A percentile compares a stretch with the other conserved stretches of the same genome.
Evolutionary conservation across 2,888 invertebrate species (phyloP).

Genomic region (Yponomeuta evonymella): DNA sequence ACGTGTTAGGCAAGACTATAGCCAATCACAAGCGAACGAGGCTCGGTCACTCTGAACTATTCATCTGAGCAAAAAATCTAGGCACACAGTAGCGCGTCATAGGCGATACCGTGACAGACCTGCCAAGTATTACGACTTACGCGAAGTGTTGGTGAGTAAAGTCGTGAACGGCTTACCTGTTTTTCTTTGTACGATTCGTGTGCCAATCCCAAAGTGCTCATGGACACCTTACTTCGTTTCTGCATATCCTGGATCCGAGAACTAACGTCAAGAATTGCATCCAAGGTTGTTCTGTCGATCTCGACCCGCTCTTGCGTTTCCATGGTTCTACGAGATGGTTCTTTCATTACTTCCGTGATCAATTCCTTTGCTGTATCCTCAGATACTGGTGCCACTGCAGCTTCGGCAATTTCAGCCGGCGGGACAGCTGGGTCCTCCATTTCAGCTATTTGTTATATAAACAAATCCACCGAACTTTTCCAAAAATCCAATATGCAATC

Average conservation of each 20-base stretch:
- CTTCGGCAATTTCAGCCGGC: neutral
- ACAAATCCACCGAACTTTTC: neutral
- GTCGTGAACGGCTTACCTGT: constrained; percentile 57
- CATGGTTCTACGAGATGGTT: constrained; percentile 13
- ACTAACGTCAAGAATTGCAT: constrained; percentile 61
- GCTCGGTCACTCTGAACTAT: too few relatives aligned
- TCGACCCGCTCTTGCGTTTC: constrained; percentile 37
- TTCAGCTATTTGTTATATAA: neutral
- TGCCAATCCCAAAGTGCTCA: constrained; percentile 55
- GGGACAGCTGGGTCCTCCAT: neutral
- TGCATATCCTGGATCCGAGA: constrained; percentile 54
- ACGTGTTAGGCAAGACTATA: too few relatives aligned
- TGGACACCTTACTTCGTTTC: constrained; percentile 56
- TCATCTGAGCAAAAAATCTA: too few relatives aligned
- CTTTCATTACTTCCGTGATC: constrained; percentile 26
- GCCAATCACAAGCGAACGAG: too few relatives aligned
- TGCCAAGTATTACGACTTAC: too few relatives aligned
- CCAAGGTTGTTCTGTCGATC: constrained; percentile 57
- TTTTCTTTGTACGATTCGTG: constrained; percentile 70
- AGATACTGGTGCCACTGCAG: neutral
- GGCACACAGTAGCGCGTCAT: too few relatives aligned
- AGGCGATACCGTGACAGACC: too few relatives aligned
- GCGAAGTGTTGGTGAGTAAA: neutral
- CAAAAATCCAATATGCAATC: neutral
- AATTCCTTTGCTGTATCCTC: constrained; percentile 35